Base-by-base conservation (phyloP, 2,797 vertebrate genomes). In the Parambassis ranga region DNA sequence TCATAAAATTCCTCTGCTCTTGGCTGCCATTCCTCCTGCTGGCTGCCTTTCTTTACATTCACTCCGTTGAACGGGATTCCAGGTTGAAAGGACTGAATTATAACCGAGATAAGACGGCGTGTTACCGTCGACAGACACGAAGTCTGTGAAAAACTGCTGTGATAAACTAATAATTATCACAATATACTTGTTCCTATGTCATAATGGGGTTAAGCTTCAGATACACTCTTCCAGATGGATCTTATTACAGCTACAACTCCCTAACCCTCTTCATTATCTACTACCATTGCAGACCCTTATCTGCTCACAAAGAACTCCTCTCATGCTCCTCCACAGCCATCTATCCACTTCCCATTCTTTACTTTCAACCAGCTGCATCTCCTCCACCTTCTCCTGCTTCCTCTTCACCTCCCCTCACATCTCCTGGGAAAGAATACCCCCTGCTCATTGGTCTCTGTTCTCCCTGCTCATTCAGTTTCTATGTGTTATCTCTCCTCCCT, bases 361-460 rank as follows among this genome's bases (percentile, higher is more conserved):
- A 65, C 52, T 55, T 65, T 62, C 63, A 46, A 48, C 65, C 71
- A 44, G 72, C 81, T 84, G 75, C 14, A 2, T 81, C 69, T 86
- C 69, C 56, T 87, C 69, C 69, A 74, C 75, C 71, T 65, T 84
- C 60, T 64, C 84, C 71, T 80, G 76, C 67, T 66, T 50, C 74
- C 75, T 86, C 66, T 57, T 47, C 48, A 71, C 76, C 81, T 81
- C 79, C 70, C 60, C 46, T 71, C 42, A 53, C 65, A 26, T 65
- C 56, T 79, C 62, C 37, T 31, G 64, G 66, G 70, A 82, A 68
- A 6, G 77, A 46, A 75, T 41, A 73, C 28, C 24, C 39, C 49
- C 31, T 7, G 2, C 43, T 38, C 52, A 14, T 26, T 41, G 4
- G 50, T 60, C 55, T 71, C 47, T 65, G 49, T 56, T 74, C 53